Evolutionary conservation across 1,140 invertebrate genomes (phyloP), one percentile per base, ranked within the genome.

Genomic region (Macrobrachium nipponense): DNA sequence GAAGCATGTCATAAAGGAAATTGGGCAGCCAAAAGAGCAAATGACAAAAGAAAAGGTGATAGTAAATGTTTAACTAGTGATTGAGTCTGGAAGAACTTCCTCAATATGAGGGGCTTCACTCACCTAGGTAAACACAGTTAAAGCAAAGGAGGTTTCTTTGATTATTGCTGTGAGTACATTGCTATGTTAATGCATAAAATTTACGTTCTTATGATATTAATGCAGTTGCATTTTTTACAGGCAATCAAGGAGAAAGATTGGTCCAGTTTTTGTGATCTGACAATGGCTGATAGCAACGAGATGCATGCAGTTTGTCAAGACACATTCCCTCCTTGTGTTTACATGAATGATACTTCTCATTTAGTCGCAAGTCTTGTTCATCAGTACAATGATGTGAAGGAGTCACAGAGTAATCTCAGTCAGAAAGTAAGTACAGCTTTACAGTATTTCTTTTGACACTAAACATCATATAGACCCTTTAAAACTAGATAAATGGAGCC

Each of bases 241-340:
- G 97, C 98, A 12, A 98, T 99, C 78, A 80, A 92, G 58, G 89
- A 94, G 0, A 95, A 93, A 90, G 93, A 99, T 92, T 99, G 99
- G 91, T 88, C 93, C 61, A 93, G 91, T 76, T 98, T 99, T 93
- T 98, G 97, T 51, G 94, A 97, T 91, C 93, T 99, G 12, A 99
- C 98, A 20, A 99, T 99, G 96, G 95, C 95, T 91, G 99, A 99
- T 90, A 99, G 97, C 78, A 99, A 99, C 94, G 96, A 99, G 91
- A 95, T 99, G 89, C 99, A 99, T 93, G 97, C 98, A 4, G 93
- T 97, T 58, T 98, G 96, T 90, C 91, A 98, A 70, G 98, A 99
- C 91, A 97, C 98, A 0, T 98, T 94, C 93, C 99, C 99, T 8
- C 98, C 99, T 0, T 95, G 95, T 91, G 92, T 95, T 36, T 99